Conservation (phyloP, 2,113 vertebrate species). For the Caranx ignobilis region DNA sequence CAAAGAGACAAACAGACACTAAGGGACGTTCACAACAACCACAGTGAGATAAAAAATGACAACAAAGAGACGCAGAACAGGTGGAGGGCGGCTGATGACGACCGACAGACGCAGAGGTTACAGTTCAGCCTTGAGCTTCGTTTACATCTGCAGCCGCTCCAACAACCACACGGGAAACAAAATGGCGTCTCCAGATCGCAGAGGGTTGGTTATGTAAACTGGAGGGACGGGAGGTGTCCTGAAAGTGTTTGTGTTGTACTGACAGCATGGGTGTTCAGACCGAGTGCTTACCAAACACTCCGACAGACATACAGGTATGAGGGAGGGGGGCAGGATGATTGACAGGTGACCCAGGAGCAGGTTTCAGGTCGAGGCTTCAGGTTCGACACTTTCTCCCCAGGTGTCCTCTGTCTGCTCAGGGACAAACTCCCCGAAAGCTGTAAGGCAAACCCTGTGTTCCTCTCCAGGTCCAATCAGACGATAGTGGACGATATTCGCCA, state of each 20-base stretch:
- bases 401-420: too few relatives aligned
- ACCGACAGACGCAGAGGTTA: too few relatives aligned
- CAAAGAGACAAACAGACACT: not conserved
- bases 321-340: not conserved
- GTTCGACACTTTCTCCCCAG: too few relatives aligned
- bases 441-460: conserved; percentile 7
- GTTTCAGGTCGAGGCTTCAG: too few relatives aligned
- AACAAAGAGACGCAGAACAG: too few relatives aligned
- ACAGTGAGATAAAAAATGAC: not conserved
- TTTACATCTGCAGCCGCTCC: not conserved
- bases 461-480: conserved; percentile 86
- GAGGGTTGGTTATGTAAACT: not conserved
- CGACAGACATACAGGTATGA: conserved; percentile 26
- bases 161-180: too few relatives aligned
- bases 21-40: too few relatives aligned
- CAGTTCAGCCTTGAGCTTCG: not conserved
- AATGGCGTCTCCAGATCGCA: not conserved
- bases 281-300: conserved; percentile 44
- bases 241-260: not conserved
- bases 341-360: not conserved
- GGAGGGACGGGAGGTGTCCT: conserved; percentile 1
- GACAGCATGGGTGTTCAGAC: not conserved
- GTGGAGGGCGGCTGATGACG: too few relatives aligned
- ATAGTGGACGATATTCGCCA: conserved; percentile 89
- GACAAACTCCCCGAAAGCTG: too few relatives aligned